These are phyloP conservation scores for Monodelphis domestica DNA, from an alignment of 2,797 vertebrate genomes.

Conservation along the genomic window DNA sequence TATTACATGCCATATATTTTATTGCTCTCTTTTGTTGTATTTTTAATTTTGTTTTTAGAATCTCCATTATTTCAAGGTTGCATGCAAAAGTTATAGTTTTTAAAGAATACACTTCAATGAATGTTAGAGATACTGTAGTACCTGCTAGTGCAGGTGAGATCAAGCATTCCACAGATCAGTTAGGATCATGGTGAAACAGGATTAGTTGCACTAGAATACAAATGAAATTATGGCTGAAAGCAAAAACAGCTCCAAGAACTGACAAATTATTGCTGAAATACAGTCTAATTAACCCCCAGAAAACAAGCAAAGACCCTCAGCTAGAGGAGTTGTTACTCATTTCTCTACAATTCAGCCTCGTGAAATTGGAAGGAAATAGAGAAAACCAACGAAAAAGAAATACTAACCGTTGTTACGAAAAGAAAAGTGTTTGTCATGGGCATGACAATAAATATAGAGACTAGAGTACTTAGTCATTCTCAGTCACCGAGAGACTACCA, in stretches of 20 bases:
- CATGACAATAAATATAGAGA: background rate
- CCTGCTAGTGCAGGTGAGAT: background rate
- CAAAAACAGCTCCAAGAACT: background rate
- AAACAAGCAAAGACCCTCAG: background rate
- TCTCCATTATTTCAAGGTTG: background rate
- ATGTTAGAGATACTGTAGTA: background rate
- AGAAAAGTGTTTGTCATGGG: background rate
- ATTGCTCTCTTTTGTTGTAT: background rate
- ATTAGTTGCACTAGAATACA: background rate
- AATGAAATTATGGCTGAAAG: background rate
- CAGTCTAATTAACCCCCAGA: background rate
- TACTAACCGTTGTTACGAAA: background rate
- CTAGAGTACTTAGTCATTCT: too few species aligned
- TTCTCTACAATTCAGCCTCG: background rate
- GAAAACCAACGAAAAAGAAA: background rate
- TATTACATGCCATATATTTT: background rate
- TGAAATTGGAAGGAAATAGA: background rate
- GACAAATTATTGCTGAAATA: background rate
- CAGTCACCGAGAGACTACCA: too few species aligned
- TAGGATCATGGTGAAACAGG: background rate
- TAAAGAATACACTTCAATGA: background rate
- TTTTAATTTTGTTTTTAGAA: background rate
- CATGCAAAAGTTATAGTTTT: background rate
- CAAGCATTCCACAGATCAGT: background rate
- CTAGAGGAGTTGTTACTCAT: background rate